Evolutionary conservation across 2,888 invertebrate genomes (phyloP), one percentile per base, ranked within the genome.

Genomic region (Bugula neritina): DNA sequence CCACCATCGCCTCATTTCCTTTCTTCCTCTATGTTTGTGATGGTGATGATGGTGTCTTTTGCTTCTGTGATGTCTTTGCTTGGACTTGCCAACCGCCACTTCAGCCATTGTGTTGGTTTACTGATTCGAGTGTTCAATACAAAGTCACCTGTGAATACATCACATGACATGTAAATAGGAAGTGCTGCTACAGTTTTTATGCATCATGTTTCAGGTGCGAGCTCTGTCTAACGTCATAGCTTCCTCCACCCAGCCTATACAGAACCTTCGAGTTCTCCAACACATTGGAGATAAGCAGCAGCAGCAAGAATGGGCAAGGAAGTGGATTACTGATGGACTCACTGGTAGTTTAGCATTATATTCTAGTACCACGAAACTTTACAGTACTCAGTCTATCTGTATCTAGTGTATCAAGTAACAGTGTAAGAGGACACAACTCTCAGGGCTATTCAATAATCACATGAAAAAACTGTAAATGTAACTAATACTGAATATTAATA

Each of bases 201-300:
- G n/a, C n/a, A n/a, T 25, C 5, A 25, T 70, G 5, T 70, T 73
- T n/a, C 74, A 80, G 79, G 81, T 88, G 0, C 88, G 95, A 74
- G 93, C 93, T 84, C 90, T 97, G 75, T 92, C 93, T 82, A 94
- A 95, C 86, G 86, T 92, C 1, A 94, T 99, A 80, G 90, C 92
- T 29, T 91, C 94, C 29, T 96, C 95, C 57, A 96, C 97, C 78
- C 98, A 99, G 84, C 98, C 98, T 0, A 85, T 98, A 54, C 98
- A 98, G 85, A 98, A 98, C 86, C 86, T 94, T 58, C 89, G 90
- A 75, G 93, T 95, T 1, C 86, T 96, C 17, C 91, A 92, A 57
- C 77, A 78, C 71, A 70, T 79, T 29, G 78, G 79, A 3, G 80
- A 80, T 78, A 92, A 93, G 27, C 92, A 92, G 0, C 92, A 92